Evolutionary conservation across 2,888 invertebrate species (phyloP), one percentile per base, ranked within the genome.

Genomic region (Spatulosminthurus flaviceps): DNA sequence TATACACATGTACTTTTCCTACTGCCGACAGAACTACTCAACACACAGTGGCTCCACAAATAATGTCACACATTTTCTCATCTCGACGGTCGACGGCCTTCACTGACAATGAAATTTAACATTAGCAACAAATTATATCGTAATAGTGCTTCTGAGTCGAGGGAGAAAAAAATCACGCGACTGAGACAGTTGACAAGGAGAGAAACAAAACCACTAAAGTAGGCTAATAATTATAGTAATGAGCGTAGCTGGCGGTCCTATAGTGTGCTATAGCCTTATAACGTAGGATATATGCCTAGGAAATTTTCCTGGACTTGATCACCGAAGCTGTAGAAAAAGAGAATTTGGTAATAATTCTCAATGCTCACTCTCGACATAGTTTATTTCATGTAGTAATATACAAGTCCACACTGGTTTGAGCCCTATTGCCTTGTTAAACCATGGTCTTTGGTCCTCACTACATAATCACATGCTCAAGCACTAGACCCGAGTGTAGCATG

Each of bases 151-250:
- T 51, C 51, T 51, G 67, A n/a, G n/a, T n/a, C n/a, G n/a, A n/a
- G n/a, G n/a, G n/a, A n/a, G n/a, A 19, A 67, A 5, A 64, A 67
- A 67, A 67, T 67, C 24, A 67, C 28, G 67, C 67, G 11, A 16
- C 67, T 19, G 67, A 67, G n/a, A n/a, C n/a, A 67, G 67, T 67
- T 67, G 67, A 26, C 67, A 51, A 51, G 51, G 2, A n/a, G 51
- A 51, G 51, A 51, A 51, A 51, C 51, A 67, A 67, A 67, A 67
- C 67, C n/a, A 51, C 51, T 29, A 67, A 67, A 67, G 67, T 67
- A 67, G 67, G 67, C 26, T 29, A 67, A 64, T 22, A 64, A 67
- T 67, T n/a, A n/a, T n/a, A 67, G 28, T 67, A 67, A 67, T 67
- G 29, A 67, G 29, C 29, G 28, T 67, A 29, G 67, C 29, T 67